A percentile compares a stretch with the other conserved stretches of the same genome.
Conservation (phyloP, 2,888 invertebrate genomes). For the Drosophila kokeensis region DNA sequence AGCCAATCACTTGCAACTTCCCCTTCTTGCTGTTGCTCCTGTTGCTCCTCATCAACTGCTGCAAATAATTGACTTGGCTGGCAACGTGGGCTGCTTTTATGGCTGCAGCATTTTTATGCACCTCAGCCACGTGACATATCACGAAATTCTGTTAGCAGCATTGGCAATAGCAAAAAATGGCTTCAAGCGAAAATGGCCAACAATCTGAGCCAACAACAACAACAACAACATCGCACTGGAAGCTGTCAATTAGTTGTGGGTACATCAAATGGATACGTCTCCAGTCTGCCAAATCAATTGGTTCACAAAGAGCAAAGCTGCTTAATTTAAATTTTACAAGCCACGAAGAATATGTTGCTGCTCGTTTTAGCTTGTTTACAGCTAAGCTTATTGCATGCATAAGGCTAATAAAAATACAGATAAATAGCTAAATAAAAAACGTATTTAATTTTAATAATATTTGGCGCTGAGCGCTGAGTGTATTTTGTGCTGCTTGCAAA, state of each 20-base stretch:
- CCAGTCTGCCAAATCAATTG: conserved; percentile 16
- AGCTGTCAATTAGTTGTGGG: conserved; percentile 71
- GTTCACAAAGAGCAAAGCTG: background rate
- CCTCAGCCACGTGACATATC: conserved; percentile 74
- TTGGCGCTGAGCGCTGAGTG: background rate
- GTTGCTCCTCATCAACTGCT: background rate
- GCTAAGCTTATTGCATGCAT: conserved; percentile 1
- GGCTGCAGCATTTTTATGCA: conserved; percentile 48
- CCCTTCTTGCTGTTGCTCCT: background rate
- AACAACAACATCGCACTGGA: conserved; percentile 44
- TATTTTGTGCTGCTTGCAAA: background rate
- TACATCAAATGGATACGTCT: conserved; percentile 56
- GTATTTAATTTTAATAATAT: background rate
- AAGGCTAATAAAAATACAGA: background rate
- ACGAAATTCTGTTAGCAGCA: conserved; percentile 71
- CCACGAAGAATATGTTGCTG: background rate
- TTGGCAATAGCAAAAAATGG: conserved; percentile 27
- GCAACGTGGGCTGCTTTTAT: conserved; percentile 66
- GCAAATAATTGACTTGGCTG: conserved; percentile 20
- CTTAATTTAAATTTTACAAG: conserved; percentile 6
- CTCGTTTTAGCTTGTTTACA: background rate
- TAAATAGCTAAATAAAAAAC: background rate
- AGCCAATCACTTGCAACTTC: conserved; percentile 33
- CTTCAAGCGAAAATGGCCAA: conserved; percentile 18
- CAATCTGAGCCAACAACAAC: background rate